Percentiles rank a stretch among this genome's conserved stretches.
Evolutionary conservation across 2,113 vertebrate species (phyloP).

Genomic region (Ptychochromis oligacanthus): DNA sequence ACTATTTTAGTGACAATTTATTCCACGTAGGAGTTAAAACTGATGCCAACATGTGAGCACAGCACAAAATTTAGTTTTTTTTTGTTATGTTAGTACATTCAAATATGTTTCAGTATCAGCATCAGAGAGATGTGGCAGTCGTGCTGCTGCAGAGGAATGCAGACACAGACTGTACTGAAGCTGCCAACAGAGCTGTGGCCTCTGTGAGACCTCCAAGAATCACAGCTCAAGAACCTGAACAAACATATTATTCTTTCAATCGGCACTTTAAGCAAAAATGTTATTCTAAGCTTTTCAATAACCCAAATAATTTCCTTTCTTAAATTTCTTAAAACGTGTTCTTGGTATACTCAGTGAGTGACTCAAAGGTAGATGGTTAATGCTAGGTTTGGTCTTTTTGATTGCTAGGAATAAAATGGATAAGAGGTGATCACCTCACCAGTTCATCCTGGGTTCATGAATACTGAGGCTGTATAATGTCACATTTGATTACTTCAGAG

Average conservation of each 20-base stretch:
- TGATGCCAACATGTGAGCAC: conserved; percentile 1
- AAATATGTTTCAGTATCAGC: background rate
- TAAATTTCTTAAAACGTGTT: too few relatives aligned
- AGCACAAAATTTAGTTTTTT: background rate
- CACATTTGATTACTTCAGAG: background rate
- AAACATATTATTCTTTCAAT: conserved; percentile 22
- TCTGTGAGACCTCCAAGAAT: conserved; percentile 29
- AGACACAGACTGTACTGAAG: conserved; percentile 5
- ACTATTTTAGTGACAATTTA: background rate
- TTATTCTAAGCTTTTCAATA: conserved; percentile 7
- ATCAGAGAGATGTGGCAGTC: conserved; percentile 16
- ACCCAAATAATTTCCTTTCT: conserved; percentile 12
- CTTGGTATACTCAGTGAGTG: background rate
- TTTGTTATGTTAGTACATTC: background rate
- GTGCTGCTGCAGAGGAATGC: conserved; percentile 27
- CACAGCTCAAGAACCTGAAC: conserved; percentile 27
- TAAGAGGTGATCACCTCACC: background rate
- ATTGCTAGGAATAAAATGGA: background rate
- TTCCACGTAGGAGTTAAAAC: background rate
- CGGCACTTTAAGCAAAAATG: conserved; percentile 28
- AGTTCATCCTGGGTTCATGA: background rate
- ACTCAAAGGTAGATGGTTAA: background rate
- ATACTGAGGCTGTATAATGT: background rate
- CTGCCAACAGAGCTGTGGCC: conserved; percentile 21
- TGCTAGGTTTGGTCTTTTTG: background rate